Evolutionary conservation across 1,140 invertebrate species (phyloP).

Genomic region (Drosophila fuyamai): DNA sequence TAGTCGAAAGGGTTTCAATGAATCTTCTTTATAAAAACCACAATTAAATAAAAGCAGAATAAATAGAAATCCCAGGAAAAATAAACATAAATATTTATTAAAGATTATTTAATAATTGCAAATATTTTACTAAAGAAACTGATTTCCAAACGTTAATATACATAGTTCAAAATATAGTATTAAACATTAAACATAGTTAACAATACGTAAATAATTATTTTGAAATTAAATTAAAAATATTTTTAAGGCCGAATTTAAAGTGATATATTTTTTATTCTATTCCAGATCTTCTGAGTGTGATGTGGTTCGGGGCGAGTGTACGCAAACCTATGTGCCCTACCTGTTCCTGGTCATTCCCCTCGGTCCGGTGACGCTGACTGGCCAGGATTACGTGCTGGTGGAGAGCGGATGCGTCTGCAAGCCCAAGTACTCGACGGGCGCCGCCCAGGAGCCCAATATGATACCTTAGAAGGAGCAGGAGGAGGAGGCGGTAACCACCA

Average conservation of each 20-base stretch:
- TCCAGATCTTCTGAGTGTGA: slow-evolving; percentile 94
- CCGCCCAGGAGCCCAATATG: slow-evolving; percentile 85
- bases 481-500: slow-evolving; percentile 40
- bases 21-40: too few relatives aligned
- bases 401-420: slow-evolving; percentile 96
- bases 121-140: too few relatives aligned
- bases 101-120: too few relatives aligned
- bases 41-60: too few relatives aligned
- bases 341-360: slow-evolving; percentile 95
- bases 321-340: slow-evolving; percentile 96
- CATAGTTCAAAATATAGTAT: too few relatives aligned
- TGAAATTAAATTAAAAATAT: too few relatives aligned
- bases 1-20: too few relatives aligned
- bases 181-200: too few relatives aligned
- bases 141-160: neutral
- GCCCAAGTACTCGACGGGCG: slow-evolving; percentile 89
- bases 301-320: slow-evolving; percentile 93
- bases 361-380: slow-evolving; percentile 95
- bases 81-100: too few relatives aligned
- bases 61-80: too few relatives aligned
- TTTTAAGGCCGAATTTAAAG: neutral
- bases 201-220: too few relatives aligned
- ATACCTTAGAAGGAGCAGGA: slow-evolving; percentile 69
- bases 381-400: slow-evolving; percentile 96
- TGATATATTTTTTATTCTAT: slow-evolving; percentile 29